These are phyloP conservation scores for Tetrapedia diversipes DNA, from an alignment of 2,888 invertebrate genomes.

Conservation along the genomic window DNA sequence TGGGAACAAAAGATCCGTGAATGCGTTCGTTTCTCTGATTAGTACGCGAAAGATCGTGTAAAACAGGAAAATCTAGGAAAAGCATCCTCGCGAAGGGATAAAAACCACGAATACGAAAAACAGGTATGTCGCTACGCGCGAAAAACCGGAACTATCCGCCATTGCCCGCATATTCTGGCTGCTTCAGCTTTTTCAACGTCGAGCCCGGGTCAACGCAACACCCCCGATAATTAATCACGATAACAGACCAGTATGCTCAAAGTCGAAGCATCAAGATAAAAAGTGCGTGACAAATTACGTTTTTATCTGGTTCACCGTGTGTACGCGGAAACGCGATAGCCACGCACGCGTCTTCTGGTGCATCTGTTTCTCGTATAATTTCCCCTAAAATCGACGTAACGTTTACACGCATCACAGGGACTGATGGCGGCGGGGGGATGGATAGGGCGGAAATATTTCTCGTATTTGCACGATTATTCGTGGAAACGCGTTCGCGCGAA, in stretches of 20 bases:
- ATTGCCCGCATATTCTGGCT: no score
- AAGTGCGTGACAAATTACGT: neutral
- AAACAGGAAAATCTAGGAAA: no score
- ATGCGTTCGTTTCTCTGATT: no score
- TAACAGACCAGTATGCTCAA: conserved; percentile 12
- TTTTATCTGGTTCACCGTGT: neutral
- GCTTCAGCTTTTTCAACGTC: no score
- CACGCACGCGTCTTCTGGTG: conserved; percentile 1
- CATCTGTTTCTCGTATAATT: conserved; percentile 25
- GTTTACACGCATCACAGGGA: conserved; percentile 4
- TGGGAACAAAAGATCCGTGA: no score
- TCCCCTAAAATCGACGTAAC: conserved; percentile 18
- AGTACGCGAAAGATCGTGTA: no score
- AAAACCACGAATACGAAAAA: no score
- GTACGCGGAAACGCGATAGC: conserved; percentile 9
- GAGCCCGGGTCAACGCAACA: neutral
- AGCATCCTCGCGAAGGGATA: no score
- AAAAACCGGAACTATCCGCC: no score
- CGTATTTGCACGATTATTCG: neutral
- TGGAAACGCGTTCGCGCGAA: neutral
- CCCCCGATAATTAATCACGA: neutral
- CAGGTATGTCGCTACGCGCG: no score
- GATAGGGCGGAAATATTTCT: neutral
- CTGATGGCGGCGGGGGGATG: neutral
- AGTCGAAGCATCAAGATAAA: conserved; percentile 15